Evolutionary conservation across 1,140 invertebrate genomes (phyloP).

Genomic region (Whitmania pigra): DNA sequence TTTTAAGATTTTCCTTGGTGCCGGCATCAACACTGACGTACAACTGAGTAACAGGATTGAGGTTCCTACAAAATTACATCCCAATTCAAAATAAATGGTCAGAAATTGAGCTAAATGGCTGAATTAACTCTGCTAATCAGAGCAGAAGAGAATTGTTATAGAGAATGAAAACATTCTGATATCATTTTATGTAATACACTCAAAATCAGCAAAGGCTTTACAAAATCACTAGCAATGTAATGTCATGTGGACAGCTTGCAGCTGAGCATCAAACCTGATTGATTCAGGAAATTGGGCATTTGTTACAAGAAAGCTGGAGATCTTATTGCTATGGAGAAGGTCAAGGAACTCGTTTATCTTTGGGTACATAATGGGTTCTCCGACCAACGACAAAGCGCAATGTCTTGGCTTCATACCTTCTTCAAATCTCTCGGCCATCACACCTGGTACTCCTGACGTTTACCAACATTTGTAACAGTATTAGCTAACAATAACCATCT

Average conservation of each 20-base stretch:
- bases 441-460: conserved; percentile 54
- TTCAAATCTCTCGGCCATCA: conserved; percentile 45
- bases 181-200: no score
- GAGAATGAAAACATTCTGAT: no score
- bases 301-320: conserved; percentile 53
- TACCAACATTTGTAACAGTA: neutral
- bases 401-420: conserved; percentile 48
- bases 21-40: conserved; percentile 56
- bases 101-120: neutral
- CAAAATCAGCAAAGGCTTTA: neutral
- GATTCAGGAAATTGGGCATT: conserved; percentile 56
- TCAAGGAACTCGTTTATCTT: conserved; percentile 51
- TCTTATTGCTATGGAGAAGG: conserved; percentile 47
- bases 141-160: no score
- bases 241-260: neutral
- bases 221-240: neutral
- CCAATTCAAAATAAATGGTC: conserved; percentile 9
- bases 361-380: conserved; percentile 58
- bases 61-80: conserved; percentile 33
- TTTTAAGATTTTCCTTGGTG: conserved; percentile 53
- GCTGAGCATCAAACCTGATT: conserved; percentile 39
- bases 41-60: conserved; percentile 52
- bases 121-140: no score
- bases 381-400: conserved; percentile 55
- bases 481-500: neutral